These are phyloP conservation scores for Anguilla pacifica DNA, from an alignment of 2,797 vertebrate genomes.

Conservation along the genomic window DNA sequence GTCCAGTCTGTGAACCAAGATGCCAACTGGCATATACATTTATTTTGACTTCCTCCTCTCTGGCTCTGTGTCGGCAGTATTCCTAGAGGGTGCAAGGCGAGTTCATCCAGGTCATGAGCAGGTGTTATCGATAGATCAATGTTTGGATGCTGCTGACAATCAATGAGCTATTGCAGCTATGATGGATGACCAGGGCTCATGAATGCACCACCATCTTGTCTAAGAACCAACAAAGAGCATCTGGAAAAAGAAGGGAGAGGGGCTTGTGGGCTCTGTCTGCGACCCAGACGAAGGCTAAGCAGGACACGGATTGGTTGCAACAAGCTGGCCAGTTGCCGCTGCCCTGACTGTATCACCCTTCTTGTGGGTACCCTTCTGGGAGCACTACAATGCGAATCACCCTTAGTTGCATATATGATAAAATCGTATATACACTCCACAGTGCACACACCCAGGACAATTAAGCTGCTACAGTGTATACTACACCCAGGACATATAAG, in stretches of 20 bases:
- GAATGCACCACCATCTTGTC: background rate
- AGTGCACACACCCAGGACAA: background rate
- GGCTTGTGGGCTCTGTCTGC: background rate
- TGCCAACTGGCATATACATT: conserved; percentile 23
- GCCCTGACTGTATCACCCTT: background rate
- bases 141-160: conserved; percentile 2
- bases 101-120: background rate
- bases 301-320: background rate
- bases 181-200: background rate
- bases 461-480: too few species aligned
- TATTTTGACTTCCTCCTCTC: conserved; percentile 17
- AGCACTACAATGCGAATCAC: background rate
- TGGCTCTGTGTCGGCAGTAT: background rate
- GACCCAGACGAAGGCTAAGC: background rate
- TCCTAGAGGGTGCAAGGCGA: background rate
- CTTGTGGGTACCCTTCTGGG: background rate
- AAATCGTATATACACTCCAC: background rate
- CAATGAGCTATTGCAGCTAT: conserved; percentile 11
- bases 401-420: background rate
- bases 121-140: conserved; percentile 16
- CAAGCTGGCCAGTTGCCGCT: background rate
- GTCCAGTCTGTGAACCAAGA: conserved; percentile 17
- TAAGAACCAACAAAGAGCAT: conserved; percentile 13
- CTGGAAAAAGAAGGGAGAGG: background rate
- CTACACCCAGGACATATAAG: background rate